These are phyloP conservation scores for Cebus imitator DNA, from an alignment of 2,113 vertebrate genomes.

Conservation along the genomic window DNA sequence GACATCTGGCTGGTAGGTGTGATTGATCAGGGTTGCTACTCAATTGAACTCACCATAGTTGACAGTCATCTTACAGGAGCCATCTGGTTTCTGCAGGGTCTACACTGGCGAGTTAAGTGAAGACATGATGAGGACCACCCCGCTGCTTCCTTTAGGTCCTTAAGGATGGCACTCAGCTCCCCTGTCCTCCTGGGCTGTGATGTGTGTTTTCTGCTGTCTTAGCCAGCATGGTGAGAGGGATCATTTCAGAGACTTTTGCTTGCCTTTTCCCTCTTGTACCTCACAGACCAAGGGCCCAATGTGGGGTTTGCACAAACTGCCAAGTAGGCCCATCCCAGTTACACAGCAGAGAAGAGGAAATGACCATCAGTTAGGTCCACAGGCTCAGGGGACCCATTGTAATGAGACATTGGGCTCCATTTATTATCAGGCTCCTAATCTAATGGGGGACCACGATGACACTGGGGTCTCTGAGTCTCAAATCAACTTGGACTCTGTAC, in stretches of 20 bases:
- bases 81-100: not conserved
- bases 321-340: not conserved
- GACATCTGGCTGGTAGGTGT: not conserved
- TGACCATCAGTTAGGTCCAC: not conserved
- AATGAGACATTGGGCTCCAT: not conserved
- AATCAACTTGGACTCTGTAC: not conserved
- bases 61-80: not conserved
- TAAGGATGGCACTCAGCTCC: too few relatives aligned
- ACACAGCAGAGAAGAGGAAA: not conserved
- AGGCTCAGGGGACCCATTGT: not conserved
- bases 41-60: not conserved
- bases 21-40: not conserved
- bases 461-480: not conserved
- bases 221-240: not conserved
- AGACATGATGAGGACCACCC: not conserved
- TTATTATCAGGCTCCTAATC: not conserved
- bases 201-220: not conserved
- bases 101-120: not conserved
- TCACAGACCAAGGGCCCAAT: not conserved
- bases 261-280: not conserved
- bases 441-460: not conserved
- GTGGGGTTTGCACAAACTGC: not conserved
- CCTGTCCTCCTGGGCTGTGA: not conserved
- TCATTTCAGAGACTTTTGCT: not conserved
- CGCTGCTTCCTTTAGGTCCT: not conserved